Evolutionary conservation across 2,888 invertebrate species (phyloP).

Genomic region (Aporophyla nigra): DNA sequence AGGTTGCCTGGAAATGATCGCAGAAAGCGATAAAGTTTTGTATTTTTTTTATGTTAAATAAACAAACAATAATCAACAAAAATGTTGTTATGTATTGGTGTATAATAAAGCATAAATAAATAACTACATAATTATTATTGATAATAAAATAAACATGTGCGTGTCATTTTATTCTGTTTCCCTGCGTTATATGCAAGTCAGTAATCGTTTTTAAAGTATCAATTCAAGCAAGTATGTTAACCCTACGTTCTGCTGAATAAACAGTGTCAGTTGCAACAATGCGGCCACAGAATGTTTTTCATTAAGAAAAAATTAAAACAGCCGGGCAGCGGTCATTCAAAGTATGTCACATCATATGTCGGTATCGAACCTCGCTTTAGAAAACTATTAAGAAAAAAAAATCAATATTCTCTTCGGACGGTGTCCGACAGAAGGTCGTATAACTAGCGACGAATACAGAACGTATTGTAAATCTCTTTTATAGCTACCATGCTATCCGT

Average conservation of each 20-base stretch:
- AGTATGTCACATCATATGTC: conserved; percentile 87
- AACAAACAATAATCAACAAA: too few relatives aligned
- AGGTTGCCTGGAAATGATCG: too few relatives aligned
- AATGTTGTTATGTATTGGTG: too few relatives aligned
- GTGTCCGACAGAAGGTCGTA: conserved; percentile 86
- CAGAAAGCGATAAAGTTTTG: too few relatives aligned
- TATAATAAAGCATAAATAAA: too few relatives aligned
- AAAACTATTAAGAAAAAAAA: conserved; percentile 84
- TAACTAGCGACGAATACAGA: conserved; percentile 88
- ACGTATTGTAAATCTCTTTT: conserved; percentile 89
- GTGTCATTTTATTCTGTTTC: not conserved
- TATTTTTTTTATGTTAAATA: too few relatives aligned
- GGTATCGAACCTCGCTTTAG: conserved; percentile 75
- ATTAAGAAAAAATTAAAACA: conserved; percentile 77
- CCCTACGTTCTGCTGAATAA: conserved; percentile 60
- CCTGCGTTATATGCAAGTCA: conserved; percentile 1
- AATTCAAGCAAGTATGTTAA: conserved; percentile 18
- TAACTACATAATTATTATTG: not conserved
- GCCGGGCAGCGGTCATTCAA: conserved; percentile 81
- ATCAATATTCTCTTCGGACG: conserved; percentile 84
- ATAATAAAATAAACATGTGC: conserved; percentile 13
- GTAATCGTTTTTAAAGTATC: conserved; percentile 23
- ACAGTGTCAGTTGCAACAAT: conserved; percentile 77
- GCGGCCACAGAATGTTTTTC: conserved; percentile 62
- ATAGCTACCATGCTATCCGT: conserved; percentile 86